These are phyloP conservation scores for Sinelater perroti DNA, from an alignment of 2,888 invertebrate genomes.

Conservation along the genomic window DNA sequence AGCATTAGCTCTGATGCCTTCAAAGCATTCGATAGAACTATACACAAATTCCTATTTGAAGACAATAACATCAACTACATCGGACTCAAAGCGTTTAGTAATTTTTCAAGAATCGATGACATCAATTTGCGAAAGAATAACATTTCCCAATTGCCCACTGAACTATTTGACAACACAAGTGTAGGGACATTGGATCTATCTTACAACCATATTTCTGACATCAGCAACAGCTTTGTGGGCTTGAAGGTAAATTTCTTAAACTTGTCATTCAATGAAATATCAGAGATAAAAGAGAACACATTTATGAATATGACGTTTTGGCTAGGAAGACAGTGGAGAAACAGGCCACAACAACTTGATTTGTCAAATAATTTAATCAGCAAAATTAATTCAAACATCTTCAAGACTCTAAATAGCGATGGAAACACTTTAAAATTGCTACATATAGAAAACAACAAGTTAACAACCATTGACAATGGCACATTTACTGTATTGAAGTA, in stretches of 20 bases:
- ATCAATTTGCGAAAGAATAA: slow-evolving; percentile 23
- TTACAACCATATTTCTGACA: slow-evolving; percentile 14
- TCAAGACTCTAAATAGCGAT: slow-evolving; percentile 17
- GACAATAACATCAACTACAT: slow-evolving; percentile 25
- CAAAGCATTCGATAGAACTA: slow-evolving; percentile 13
- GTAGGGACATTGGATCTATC: slow-evolving; percentile 25
- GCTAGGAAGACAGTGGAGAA: slow-evolving; percentile 18
- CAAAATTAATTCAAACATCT: slow-evolving; percentile 8
- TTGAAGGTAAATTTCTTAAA: slow-evolving; percentile 23
- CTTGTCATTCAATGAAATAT: slow-evolving; percentile 27
- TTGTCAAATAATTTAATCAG: slow-evolving; percentile 23
- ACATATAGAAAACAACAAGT: slow-evolving; percentile 15
- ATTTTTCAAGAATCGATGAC: slow-evolving; percentile 17
- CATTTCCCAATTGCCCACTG: slow-evolving; percentile 5
- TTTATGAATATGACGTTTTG: slow-evolving; percentile 27
- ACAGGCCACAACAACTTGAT: slow-evolving; percentile 16
- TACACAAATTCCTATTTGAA: slow-evolving; percentile 20
- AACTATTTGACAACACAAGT: slow-evolving; percentile 21
- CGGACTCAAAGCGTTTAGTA: slow-evolving; percentile 23
- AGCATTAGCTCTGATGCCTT: slow-evolving; percentile 22
- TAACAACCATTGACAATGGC: slow-evolving; percentile 23
- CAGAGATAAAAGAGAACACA: slow-evolving; percentile 8
- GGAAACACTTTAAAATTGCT: slow-evolving; percentile 6
- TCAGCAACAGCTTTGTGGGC: slow-evolving; percentile 7
- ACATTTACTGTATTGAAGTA: slow-evolving; percentile 15